phyloP scores from a whole-genome alignment of 2,888 invertebrate species.

The Macrosoma leucophasiata region DNA sequence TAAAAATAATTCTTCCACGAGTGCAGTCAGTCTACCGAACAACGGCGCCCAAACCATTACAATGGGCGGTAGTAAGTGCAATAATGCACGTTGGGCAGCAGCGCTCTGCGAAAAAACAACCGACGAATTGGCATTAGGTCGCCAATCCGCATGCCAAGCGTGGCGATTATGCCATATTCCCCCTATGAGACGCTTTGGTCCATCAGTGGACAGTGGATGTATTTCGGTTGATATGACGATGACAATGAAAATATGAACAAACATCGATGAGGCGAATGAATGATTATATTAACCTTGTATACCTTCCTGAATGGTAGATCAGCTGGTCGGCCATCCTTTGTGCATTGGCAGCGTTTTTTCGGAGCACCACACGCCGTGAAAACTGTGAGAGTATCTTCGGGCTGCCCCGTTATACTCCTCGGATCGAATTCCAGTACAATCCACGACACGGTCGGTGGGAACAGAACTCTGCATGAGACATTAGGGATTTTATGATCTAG shows the following conservation, averaged over 20 bases:
- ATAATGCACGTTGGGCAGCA: too few relatives aligned
- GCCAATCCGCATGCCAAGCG: too few relatives aligned
- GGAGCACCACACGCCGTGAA: constrained; percentile 61
- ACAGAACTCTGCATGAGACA: constrained; percentile 80
- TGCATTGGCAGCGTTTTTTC: constrained; percentile 50
- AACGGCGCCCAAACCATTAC: too few relatives aligned
- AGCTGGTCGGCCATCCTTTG: constrained; percentile 36
- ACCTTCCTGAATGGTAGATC: constrained; percentile 66
- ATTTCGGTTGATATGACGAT: too few relatives aligned
- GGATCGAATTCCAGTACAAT: constrained; percentile 95
- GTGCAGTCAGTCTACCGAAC: too few relatives aligned
- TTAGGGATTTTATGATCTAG: background rate
- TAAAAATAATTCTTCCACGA: too few relatives aligned
- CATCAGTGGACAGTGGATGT: too few relatives aligned
- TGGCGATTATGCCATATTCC: too few relatives aligned
- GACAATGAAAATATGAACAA: constrained; percentile 19
- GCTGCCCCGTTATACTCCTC: constrained; percentile 93
- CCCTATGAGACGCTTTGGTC: too few relatives aligned
- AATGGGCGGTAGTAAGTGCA: too few relatives aligned
- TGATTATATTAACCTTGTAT: constrained; percentile 57
- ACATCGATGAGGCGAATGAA: constrained; percentile 26
- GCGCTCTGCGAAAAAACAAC: too few relatives aligned
- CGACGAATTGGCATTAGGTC: too few relatives aligned
- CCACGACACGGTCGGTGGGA: constrained; percentile 93
- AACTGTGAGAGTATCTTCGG: constrained; percentile 90